These are phyloP conservation scores for Agraylea sexmaculata DNA, from an alignment of 1,140 invertebrate genomes.

Conservation along the genomic window DNA sequence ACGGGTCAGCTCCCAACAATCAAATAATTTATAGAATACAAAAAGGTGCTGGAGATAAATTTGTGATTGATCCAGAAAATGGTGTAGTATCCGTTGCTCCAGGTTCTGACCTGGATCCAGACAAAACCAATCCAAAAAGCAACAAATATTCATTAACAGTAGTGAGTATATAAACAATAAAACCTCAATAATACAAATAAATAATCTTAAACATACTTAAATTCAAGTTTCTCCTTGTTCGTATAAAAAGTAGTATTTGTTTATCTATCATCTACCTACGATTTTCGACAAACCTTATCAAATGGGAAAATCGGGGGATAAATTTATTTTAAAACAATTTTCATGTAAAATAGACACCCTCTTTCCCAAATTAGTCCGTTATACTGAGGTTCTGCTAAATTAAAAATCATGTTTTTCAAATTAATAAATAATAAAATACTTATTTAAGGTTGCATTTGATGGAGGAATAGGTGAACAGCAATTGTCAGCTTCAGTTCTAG, in stretches of 20 bases:
- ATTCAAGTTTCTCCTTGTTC: too few relatives aligned
- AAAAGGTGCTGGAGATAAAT: conserved; percentile 81
- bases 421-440: too few relatives aligned
- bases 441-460: conserved; percentile 64
- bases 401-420: too few relatives aligned
- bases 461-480: conserved; percentile 75
- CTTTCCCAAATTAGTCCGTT: too few relatives aligned
- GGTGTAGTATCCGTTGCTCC: conserved; percentile 75
- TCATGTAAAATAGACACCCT: too few relatives aligned
- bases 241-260: too few relatives aligned
- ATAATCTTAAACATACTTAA: too few relatives aligned
- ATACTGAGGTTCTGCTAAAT: too few relatives aligned
- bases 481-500: conserved; percentile 52
- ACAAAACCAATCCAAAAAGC: conserved; percentile 65
- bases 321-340: too few relatives aligned
- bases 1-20: conserved; percentile 79
- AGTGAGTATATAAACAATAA: conserved; percentile 30
- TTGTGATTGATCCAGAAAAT: conserved; percentile 71
- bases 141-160: conserved; percentile 55
- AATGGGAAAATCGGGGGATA: too few relatives aligned
- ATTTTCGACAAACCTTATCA: too few relatives aligned
- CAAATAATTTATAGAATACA: conserved; percentile 78
- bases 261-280: too few relatives aligned
- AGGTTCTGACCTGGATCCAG: conserved; percentile 80
- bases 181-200: conserved; percentile 1